These are phyloP conservation scores for Drosophila tanythrix DNA, from an alignment of 2,888 invertebrate genomes.

Conservation along the genomic window DNA sequence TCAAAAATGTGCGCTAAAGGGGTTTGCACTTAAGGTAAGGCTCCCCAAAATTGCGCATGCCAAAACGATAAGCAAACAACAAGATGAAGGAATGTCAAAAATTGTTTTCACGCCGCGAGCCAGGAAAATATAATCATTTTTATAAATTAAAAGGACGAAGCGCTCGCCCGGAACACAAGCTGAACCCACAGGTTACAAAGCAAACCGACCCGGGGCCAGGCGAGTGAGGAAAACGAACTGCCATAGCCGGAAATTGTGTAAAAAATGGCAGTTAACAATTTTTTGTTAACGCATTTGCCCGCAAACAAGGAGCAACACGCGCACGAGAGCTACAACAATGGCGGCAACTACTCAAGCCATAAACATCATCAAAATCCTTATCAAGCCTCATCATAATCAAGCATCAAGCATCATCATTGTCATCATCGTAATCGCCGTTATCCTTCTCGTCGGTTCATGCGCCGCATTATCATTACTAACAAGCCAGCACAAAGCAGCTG, in stretches of 20 bases:
- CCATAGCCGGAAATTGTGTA: slow-evolving; percentile 63
- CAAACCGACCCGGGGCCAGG: slow-evolving; percentile 22
- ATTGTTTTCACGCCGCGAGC: slow-evolving; percentile 36
- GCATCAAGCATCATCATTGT: slow-evolving; percentile 34
- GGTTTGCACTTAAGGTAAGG: neutral
- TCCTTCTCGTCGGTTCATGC: slow-evolving; percentile 29
- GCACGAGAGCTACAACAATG: slow-evolving; percentile 36
- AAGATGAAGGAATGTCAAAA: slow-evolving; percentile 22
- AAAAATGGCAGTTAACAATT: slow-evolving; percentile 78
- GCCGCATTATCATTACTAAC: slow-evolving; percentile 68
- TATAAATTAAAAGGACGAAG: slow-evolving; percentile 71
- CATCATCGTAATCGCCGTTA: slow-evolving; percentile 29
- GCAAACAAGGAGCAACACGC: slow-evolving; percentile 11
- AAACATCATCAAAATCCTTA: slow-evolving; percentile 70
- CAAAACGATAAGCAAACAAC: neutral
- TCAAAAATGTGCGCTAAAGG: neutral
- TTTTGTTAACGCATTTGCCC: slow-evolving; percentile 64
- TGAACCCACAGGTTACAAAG: slow-evolving; percentile 40
- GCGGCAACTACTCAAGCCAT: slow-evolving; percentile 57
- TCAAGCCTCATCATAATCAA: slow-evolving; percentile 61
- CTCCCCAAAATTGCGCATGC: neutral
- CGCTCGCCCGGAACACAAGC: slow-evolving; percentile 17
- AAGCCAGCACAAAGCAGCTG: slow-evolving; percentile 70
- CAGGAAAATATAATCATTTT: slow-evolving; percentile 48
- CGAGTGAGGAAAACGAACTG: slow-evolving; percentile 23